Percentiles rank a stretch among this genome's conserved stretches.
These are phyloP conservation scores for Ciona savignyi DNA, from an alignment of 23 tunicate genomes.

Conservation along the genomic window DNA sequence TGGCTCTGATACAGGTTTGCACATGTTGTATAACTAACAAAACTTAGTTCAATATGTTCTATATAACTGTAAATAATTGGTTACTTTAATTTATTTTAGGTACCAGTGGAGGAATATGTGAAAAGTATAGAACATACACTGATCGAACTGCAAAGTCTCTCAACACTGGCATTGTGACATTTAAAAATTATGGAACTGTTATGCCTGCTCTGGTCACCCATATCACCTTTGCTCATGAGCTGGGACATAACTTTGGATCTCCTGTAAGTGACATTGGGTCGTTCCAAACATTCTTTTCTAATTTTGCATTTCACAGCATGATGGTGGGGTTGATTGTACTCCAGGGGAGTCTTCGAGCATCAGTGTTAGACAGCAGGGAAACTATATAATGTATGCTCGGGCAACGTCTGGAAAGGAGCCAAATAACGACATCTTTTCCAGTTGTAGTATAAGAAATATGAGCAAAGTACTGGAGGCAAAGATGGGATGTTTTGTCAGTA, in stretches of 20 bases:
- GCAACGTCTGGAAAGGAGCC: slow-evolving; percentile 82
- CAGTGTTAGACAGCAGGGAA: slow-evolving; percentile 34
- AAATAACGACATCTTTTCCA: slow-evolving; percentile 66
- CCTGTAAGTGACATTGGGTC: too few relatives aligned
- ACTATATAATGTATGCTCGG: slow-evolving; percentile 92
- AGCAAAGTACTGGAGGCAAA: slow-evolving; percentile 68
- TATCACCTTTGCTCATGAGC: slow-evolving; percentile 93
- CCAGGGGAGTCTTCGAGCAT: slow-evolving; percentile 66
- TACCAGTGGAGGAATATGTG: slow-evolving; percentile 89
- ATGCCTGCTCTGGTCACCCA: slow-evolving; percentile 77
- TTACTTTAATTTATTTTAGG: slow-evolving; percentile 17
- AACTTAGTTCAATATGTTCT: too few relatives aligned
- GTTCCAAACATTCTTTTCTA: too few relatives aligned
- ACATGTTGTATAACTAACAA: too few relatives aligned
- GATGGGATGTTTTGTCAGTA: slow-evolving; percentile 76
- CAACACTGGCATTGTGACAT: slow-evolving; percentile 90
- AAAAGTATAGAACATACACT: slow-evolving; percentile 39
- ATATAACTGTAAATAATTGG: too few relatives aligned
- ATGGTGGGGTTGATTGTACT: slow-evolving; percentile 64
- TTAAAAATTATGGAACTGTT: slow-evolving; percentile 71
- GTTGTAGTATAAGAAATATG: slow-evolving; percentile 80
- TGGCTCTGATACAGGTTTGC: slow-evolving; percentile 35
- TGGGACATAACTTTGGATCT: slow-evolving; percentile 97
- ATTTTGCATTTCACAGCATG: too few relatives aligned
- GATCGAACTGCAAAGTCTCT: slow-evolving; percentile 65